These are phyloP conservation scores for Drosophila greeni DNA, from an alignment of 2,888 invertebrate genomes.

Conservation along the genomic window DNA sequence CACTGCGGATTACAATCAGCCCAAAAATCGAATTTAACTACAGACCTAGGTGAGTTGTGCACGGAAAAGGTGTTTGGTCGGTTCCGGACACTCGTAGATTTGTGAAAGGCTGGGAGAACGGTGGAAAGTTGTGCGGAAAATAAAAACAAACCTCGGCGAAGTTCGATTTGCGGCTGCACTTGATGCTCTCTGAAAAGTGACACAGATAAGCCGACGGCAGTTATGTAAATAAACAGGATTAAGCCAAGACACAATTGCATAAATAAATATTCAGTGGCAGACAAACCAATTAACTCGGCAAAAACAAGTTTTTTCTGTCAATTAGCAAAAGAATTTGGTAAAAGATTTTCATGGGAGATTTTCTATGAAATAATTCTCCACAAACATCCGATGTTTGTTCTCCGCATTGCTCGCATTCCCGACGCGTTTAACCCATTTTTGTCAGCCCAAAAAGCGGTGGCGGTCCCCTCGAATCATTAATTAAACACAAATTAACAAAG, in stretches of 20 bases:
- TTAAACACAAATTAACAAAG: constrained; percentile 60
- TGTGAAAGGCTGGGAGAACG: constrained; percentile 1
- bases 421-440: constrained; percentile 17
- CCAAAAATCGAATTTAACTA: constrained; percentile 11
- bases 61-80: constrained; percentile 11
- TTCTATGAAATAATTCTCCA: not conserved
- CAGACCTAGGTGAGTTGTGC: constrained; percentile 15
- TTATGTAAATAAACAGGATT: constrained; percentile 19
- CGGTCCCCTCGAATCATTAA: constrained; percentile 45
- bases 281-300: constrained; percentile 9
- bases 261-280: constrained; percentile 6
- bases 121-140: constrained; percentile 3
- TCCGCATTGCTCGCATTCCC: constrained; percentile 6
- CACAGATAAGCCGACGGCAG: not conserved
- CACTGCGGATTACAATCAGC: constrained; percentile 28
- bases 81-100: not conserved
- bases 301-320: constrained; percentile 12
- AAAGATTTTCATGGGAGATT: not conserved
- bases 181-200: not conserved
- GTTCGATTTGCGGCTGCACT: constrained; percentile 5
- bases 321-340: not conserved
- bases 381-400: constrained; percentile 13
- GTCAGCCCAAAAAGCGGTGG: not conserved
- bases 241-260: constrained; percentile 9
- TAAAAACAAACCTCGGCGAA: not conserved